These are phyloP conservation scores for Labeo rohita DNA, from an alignment of 2,113 vertebrate species.

Conservation along the genomic window DNA sequence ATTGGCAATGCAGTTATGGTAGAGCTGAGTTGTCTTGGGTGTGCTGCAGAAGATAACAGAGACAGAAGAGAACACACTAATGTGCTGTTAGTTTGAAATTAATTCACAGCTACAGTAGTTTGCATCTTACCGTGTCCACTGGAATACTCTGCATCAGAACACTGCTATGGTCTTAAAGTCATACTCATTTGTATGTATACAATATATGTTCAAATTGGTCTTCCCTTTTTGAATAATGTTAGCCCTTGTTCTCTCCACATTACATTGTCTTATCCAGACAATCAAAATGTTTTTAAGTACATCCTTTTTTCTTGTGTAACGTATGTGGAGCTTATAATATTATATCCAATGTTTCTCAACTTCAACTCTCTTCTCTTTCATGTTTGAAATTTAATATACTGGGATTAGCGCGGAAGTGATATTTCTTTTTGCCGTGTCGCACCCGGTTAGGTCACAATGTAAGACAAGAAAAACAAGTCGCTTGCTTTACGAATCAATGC, in stretches of 20 bases:
- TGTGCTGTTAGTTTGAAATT: constrained; percentile 51
- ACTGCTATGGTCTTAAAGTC: constrained; percentile 46
- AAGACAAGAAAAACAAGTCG: neutral
- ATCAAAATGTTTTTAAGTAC: neutral
- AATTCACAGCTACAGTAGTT: constrained; percentile 50
- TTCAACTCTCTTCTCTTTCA: constrained; percentile 10
- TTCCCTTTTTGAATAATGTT: constrained; percentile 73
- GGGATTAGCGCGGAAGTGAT: neutral
- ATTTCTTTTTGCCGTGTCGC: neutral
- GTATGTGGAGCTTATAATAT: neutral
- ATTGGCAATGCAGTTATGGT: constrained; percentile 34
- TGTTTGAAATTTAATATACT: neutral
- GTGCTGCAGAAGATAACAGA: constrained; percentile 47
- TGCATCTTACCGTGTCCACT: constrained; percentile 31
- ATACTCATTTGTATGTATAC: constrained; percentile 66
- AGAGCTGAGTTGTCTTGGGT: constrained; percentile 38
- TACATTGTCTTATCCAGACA: constrained; percentile 40
- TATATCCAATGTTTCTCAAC: neutral
- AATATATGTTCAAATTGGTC: constrained; percentile 71
- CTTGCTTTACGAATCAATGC: neutral
- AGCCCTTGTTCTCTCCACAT: constrained; percentile 73
- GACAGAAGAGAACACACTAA: constrained; percentile 45
- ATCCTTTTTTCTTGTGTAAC: neutral
- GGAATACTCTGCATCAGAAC: constrained; percentile 27
- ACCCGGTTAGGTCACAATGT: neutral